Evolutionary conservation across 2,888 invertebrate species (phyloP).

Genomic region (Priapulus caudatus): DNA sequence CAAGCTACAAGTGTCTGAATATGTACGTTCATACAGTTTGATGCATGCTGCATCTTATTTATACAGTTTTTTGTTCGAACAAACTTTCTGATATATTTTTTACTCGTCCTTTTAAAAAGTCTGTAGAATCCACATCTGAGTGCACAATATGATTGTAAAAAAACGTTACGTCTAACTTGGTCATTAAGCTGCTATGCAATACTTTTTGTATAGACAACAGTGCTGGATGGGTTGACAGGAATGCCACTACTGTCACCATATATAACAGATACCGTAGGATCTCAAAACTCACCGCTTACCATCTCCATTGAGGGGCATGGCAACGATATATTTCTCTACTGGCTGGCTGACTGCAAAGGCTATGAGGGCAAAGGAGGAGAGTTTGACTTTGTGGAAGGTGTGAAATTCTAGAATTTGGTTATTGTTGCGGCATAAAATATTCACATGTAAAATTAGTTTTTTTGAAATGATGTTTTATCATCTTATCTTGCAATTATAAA

Average conservation of each 20-base stretch:
- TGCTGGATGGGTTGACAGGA: constrained; percentile 52
- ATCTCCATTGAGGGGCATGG: constrained; percentile 49
- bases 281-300: constrained; percentile 47
- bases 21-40: no score
- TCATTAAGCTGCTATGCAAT: no score
- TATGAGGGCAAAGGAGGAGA: constrained; percentile 36
- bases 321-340: constrained; percentile 63
- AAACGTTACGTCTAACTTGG: no score
- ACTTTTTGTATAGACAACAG: constrained; percentile 43
- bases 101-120: no score
- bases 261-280: constrained; percentile 49
- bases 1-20: no score
- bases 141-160: no score
- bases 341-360: constrained; percentile 55
- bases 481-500: no score
- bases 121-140: no score
- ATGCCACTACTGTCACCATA: constrained; percentile 47
- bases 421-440: not conserved
- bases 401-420: constrained; percentile 9
- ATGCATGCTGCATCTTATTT: no score
- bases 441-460: constrained; percentile 9
- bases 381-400: constrained; percentile 40
- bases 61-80: no score
- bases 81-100: no score
- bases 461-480: no score